These are phyloP conservation scores for Myiotriccus ornatus DNA, from an alignment of 2,797 vertebrate species.

Conservation along the genomic window DNA sequence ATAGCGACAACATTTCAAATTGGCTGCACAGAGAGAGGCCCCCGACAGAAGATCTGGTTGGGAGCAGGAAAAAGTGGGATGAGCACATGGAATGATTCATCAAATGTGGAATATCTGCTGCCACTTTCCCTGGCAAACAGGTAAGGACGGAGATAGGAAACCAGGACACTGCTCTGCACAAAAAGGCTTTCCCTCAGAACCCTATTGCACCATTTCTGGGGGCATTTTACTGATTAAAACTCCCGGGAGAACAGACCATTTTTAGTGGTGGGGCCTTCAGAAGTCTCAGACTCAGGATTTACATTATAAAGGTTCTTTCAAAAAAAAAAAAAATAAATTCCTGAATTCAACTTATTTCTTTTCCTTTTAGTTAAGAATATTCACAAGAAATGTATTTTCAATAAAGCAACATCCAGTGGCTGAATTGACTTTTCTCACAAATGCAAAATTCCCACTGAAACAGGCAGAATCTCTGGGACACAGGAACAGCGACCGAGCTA, in stretches of 20 bases:
- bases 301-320: neutral
- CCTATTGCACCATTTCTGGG: neutral
- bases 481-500: neutral
- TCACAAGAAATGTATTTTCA: neutral
- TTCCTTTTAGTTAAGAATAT: neutral
- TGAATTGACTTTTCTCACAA: neutral
- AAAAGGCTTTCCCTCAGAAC: neutral
- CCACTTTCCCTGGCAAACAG: neutral
- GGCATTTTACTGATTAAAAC: neutral
- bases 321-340: too few species aligned
- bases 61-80: neutral
- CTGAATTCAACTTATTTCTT: neutral
- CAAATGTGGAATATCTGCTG: too few species aligned
- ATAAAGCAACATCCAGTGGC: neutral
- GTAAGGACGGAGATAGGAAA: neutral
- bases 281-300: neutral
- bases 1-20: neutral
- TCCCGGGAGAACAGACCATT: neutral
- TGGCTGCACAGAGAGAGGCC: neutral
- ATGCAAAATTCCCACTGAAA: neutral
- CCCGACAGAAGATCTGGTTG: neutral
- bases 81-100: neutral
- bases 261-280: neutral
- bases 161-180: neutral
- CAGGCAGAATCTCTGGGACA: neutral